These are phyloP conservation scores for Rousettus leschenaultii DNA, from an alignment of 2,113 vertebrate species.

Conservation along the genomic window DNA sequence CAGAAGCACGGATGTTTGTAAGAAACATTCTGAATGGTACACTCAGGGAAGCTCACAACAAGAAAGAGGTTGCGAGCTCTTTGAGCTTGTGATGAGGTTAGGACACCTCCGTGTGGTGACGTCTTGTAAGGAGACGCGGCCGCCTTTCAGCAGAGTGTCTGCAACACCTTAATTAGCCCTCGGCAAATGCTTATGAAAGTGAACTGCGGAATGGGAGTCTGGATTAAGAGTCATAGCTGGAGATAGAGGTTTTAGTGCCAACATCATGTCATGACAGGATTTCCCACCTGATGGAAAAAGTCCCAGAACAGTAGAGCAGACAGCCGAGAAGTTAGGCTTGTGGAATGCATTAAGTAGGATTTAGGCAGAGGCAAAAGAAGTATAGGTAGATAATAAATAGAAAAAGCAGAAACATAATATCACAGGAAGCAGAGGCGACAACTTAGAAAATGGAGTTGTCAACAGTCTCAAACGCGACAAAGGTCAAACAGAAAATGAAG, in stretches of 20 bases:
- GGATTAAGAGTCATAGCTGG: neutral
- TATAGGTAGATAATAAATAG: neutral
- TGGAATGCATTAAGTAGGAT: too few relatives aligned
- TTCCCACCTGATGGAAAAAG: neutral
- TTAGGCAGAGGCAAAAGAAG: neutral
- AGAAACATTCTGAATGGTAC: neutral
- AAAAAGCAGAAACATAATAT: neutral
- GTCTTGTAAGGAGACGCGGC: neutral
- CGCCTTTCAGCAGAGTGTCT: neutral
- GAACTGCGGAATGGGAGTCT: neutral
- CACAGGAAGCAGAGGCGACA: neutral
- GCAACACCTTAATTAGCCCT: neutral
- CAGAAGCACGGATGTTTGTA: neutral
- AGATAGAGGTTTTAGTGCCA: neutral
- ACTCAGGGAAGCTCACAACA: neutral
- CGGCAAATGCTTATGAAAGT: neutral
- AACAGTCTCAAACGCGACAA: neutral
- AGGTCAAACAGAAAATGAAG: neutral
- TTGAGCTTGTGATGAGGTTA: constrained; percentile 40
- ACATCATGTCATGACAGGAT: neutral
- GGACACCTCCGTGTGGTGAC: constrained; percentile 53
- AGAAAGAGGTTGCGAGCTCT: neutral
- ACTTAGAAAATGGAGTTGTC: neutral
- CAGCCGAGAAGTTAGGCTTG: neutral
- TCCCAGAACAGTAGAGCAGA: neutral